Evolutionary conservation across 2,113 vertebrate species (phyloP), one percentile per base, ranked within the genome.

Genomic region (Mugil cephalus): DNA sequence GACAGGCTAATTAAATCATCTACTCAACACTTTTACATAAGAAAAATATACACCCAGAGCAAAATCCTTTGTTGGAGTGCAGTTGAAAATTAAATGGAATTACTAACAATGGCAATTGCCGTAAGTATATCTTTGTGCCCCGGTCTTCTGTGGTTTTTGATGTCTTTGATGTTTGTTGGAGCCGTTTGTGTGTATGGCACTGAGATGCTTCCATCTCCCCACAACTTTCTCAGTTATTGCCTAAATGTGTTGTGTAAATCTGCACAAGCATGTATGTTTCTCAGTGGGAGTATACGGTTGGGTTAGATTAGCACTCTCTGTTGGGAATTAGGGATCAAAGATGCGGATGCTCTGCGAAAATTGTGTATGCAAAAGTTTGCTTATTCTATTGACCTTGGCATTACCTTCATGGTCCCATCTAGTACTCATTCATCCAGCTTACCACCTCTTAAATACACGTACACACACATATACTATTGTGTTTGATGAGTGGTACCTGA

Each of bases 401-500:
- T 86, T 87, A 82, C 84, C 72, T 82, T 87, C 70, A 73, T 74
- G 80, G 62, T 73, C 21, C 40, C 55, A 74, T 80, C 69, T 62
- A 70, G 43, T 62, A 48, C 56, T 52, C 40, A 62, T 77, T 87
- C 81, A 73, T 76, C 52, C 19, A 1, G 36, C 53, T 59, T 62
- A 53, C 19, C 6, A 6, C 53, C 46, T 73, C 39, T 13, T 45
- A 61, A 64, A 53, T 15, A 51, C 80, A 66, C 47, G 34, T 36
- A 52, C 53, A 47, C 43, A 45, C 53, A 55, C 6, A 46, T 19
- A 54, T 47, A 45, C 30, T 73, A 66, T 86, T 83, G 53, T 80
- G 63, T 83, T 79, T 77, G 54, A 78, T 88, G 80, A 83, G 77
- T 81, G 86, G 87, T 79, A 63, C 69, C 55, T 68, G 74, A 74